Conservation (phyloP, 2,113 vertebrate species). For the Centrocercus urophasianus region DNA sequence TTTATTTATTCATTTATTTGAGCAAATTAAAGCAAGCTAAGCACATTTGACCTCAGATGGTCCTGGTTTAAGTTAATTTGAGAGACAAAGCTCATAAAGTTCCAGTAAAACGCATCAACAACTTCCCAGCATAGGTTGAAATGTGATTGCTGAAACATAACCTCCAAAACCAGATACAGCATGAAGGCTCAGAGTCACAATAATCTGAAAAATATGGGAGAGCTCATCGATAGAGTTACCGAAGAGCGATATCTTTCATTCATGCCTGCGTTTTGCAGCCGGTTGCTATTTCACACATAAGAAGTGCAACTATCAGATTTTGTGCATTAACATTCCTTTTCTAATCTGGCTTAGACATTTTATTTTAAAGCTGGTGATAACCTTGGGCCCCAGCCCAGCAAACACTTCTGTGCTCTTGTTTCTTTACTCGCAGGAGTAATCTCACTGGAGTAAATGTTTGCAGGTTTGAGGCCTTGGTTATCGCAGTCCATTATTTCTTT, state of each 20-base stretch:
- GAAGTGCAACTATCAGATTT: conserved; percentile 45
- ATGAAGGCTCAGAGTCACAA: conserved; percentile 35
- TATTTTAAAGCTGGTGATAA: conserved; percentile 60
- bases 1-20: conserved; percentile 76
- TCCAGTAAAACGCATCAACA: conserved; percentile 69
- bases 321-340: conserved; percentile 69
- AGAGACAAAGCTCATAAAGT: conserved; percentile 65
- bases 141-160: conserved; percentile 48
- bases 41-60: conserved; percentile 72
- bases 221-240: background rate
- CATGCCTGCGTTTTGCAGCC: background rate
- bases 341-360: conserved; percentile 51
- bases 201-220: conserved; percentile 48
- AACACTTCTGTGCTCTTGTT: background rate
- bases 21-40: conserved; percentile 73
- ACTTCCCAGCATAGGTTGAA: conserved; percentile 64
- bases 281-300: background rate
- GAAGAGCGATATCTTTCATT: conserved; percentile 30
- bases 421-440: conserved; percentile 62
- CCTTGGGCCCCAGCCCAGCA: conserved; percentile 25
- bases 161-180: conserved; percentile 61
- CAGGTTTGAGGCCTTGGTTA: conserved; percentile 54
- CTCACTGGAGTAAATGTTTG: conserved; percentile 61
- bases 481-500: conserved; percentile 61
- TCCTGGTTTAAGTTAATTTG: conserved; percentile 77